Evolutionary conservation across 2,888 invertebrate species (phyloP).

Genomic region (Dryomyza anilis): DNA sequence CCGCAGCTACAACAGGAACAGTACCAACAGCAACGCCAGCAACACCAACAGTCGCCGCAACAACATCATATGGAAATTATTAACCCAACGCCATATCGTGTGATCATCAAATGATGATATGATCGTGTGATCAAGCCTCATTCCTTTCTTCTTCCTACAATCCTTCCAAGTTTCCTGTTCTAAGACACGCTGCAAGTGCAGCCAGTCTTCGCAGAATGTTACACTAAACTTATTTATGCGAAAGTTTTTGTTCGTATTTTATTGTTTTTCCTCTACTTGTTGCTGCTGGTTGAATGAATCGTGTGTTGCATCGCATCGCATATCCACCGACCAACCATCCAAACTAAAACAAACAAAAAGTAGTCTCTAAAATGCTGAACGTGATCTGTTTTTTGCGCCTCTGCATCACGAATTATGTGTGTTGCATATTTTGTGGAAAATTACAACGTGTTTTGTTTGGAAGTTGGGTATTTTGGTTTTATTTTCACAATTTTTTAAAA

Average conservation of each 20-base stretch:
- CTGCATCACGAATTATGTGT: slow-evolving; percentile 57
- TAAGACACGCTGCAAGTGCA: background rate
- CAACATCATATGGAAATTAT: slow-evolving; percentile 52
- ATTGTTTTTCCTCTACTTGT: background rate
- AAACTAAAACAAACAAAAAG: too few species aligned
- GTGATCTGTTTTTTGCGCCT: slow-evolving; percentile 60
- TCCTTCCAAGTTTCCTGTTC: slow-evolving; percentile 44
- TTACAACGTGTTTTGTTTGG: background rate
- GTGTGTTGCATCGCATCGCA: slow-evolving; percentile 36
- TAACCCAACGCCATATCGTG: slow-evolving; percentile 52
- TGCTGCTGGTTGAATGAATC: slow-evolving; percentile 37
- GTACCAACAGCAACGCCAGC: slow-evolving; percentile 1
- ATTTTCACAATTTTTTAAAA: background rate
- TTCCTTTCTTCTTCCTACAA: too few species aligned
- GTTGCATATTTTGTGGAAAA: slow-evolving; percentile 33
- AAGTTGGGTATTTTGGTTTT: too few species aligned
- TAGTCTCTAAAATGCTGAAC: too few species aligned
- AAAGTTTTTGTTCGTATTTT: slow-evolving; percentile 30
- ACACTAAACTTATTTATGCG: slow-evolving; percentile 60
- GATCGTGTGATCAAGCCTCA: slow-evolving; percentile 53
- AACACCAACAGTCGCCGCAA: slow-evolving; percentile 27
- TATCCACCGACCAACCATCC: too few species aligned
- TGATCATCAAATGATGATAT: slow-evolving; percentile 55
- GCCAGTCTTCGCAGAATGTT: slow-evolving; percentile 37
- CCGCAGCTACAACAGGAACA: slow-evolving; percentile 13